A percentile compares a stretch with the other conserved stretches of the same genome.
Conservation (phyloP, 2,797 vertebrate genomes). For the Enoplosus armatus region DNA sequence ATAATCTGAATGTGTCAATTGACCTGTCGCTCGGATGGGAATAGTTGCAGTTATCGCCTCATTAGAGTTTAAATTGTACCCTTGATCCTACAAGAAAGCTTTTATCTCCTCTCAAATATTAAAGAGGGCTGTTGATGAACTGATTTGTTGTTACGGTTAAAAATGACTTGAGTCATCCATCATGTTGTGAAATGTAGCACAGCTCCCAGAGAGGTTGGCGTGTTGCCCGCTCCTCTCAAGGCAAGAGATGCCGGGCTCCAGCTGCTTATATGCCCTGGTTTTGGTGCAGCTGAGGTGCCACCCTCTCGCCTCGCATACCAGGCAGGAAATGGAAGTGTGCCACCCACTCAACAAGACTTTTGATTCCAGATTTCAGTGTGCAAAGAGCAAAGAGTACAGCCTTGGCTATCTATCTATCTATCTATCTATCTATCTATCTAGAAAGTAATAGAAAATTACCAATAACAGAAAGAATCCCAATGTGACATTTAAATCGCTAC, state of each 20-base stretch:
- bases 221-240: constrained; percentile 58
- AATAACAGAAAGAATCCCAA: background rate
- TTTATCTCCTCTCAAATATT: constrained; percentile 57
- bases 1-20: constrained; percentile 51
- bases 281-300: constrained; percentile 60
- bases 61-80: constrained; percentile 44
- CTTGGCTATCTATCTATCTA: background rate
- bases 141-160: constrained; percentile 70
- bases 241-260: constrained; percentile 55
- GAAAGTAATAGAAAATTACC: background rate
- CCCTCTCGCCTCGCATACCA: constrained; percentile 40
- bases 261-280: constrained; percentile 70
- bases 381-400: constrained; percentile 12
- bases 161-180: constrained; percentile 77
- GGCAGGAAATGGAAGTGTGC: constrained; percentile 51
- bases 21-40: constrained; percentile 29
- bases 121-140: constrained; percentile 55
- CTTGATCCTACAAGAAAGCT: constrained; percentile 32
- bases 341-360: constrained; percentile 56
- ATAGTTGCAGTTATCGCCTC: constrained; percentile 43
- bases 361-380: constrained; percentile 25
- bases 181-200: constrained; percentile 77
- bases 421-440: background rate
- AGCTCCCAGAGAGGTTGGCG: constrained; percentile 76
- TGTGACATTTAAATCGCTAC: background rate